Percentiles rank a stretch among this genome's conserved stretches.
These are phyloP conservation scores for Ctenosaura bakeri DNA, from an alignment of 2,797 vertebrate genomes.

Conservation along the genomic window DNA sequence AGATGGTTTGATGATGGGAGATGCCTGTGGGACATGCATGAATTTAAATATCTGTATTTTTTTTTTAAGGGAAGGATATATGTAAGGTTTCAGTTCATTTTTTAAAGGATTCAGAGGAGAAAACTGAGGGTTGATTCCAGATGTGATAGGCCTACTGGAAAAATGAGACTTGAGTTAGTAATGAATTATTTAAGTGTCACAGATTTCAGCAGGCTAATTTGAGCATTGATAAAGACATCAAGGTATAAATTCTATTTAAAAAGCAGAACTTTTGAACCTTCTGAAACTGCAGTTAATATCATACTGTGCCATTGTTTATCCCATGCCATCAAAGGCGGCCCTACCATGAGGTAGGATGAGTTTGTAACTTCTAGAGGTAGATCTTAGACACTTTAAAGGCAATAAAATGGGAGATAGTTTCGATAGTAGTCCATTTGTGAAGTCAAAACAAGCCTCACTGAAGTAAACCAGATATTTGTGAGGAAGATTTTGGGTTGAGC, in stretches of 20 bases:
- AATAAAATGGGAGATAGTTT: neutral
- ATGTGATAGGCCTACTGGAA: neutral
- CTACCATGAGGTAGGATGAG: neutral
- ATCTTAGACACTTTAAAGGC: neutral
- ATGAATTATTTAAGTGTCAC: neutral
- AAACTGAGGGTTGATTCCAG: neutral
- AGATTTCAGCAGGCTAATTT: neutral
- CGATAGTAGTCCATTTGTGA: neutral
- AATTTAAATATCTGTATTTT: constrained; percentile 17
- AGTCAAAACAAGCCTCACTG: neutral
- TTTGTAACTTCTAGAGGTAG: neutral
- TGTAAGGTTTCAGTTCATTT: neutral
- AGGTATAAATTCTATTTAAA: neutral
- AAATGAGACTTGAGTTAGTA: neutral
- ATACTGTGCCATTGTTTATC: neutral
- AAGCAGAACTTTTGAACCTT: neutral
- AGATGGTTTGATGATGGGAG: constrained; percentile 23
- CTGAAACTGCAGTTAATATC: neutral
- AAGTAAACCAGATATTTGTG: neutral
- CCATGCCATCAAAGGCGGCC: neutral
- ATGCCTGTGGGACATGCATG: neutral
- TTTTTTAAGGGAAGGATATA: neutral
- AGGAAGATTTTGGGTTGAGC: constrained; percentile 24
- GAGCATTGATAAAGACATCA: neutral
- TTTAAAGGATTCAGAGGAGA: neutral